A percentile compares a stretch with the other conserved stretches of the same genome.
These are phyloP conservation scores for Rhogogaster chlorosoma DNA, from an alignment of 2,888 invertebrate genomes.

Conservation along the genomic window DNA sequence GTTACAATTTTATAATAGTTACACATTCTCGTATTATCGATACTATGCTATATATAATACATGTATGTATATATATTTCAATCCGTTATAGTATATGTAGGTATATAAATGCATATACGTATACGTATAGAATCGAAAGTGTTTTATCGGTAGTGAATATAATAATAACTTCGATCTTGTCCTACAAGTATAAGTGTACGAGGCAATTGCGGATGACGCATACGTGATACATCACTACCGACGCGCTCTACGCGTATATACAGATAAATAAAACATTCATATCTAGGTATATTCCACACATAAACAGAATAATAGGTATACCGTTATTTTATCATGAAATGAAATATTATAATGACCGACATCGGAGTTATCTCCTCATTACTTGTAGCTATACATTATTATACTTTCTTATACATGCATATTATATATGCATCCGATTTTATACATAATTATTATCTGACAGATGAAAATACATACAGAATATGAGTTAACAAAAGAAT, in stretches of 20 bases:
- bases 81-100: not conserved
- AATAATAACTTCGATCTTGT: not conserved
- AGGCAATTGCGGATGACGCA: slow-evolving; percentile 12
- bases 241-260: not conserved
- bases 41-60: not conserved
- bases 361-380: not conserved
- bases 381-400: not conserved
- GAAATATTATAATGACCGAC: slow-evolving; percentile 20
- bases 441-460: no score
- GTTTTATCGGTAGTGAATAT: not conserved
- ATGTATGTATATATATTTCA: not conserved
- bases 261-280: not conserved
- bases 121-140: not conserved
- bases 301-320: not conserved
- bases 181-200: not conserved
- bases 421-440: not conserved
- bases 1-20: not conserved
- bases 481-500: no score
- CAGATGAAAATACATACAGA: no score
- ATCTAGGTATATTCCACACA: not conserved
- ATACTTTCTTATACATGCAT: not conserved
- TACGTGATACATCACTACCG: not conserved
- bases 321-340: not conserved
- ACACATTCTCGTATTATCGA: not conserved
- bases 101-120: not conserved